Percentiles rank a stretch among this genome's conserved stretches.
Evolutionary conservation across 2,888 invertebrate genomes (phyloP).

Genomic region (Diplazon laetatorius): DNA sequence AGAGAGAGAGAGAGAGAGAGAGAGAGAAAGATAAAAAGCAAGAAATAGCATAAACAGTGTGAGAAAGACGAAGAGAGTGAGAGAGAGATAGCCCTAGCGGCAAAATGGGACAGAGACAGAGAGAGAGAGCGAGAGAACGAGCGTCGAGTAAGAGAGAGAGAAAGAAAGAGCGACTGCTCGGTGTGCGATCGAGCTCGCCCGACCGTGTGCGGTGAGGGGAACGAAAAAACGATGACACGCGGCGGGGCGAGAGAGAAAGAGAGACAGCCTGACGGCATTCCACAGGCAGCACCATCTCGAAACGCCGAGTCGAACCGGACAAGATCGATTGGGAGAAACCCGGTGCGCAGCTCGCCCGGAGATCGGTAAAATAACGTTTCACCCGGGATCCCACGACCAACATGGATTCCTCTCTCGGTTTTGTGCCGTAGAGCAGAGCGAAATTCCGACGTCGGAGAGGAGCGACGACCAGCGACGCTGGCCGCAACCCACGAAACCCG

Average conservation of each 20-base stretch:
- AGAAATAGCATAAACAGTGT: no score
- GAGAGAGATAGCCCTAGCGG: no score
- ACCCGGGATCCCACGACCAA: background rate
- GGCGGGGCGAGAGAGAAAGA: constrained; percentile 6
- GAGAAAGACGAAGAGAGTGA: no score
- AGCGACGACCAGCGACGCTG: constrained; percentile 54
- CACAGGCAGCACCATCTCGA: constrained; percentile 76
- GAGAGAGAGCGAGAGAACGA: no score
- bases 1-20: no score
- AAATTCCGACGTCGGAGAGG: constrained; percentile 5
- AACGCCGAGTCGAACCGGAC: constrained; percentile 69
- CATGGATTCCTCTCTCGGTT: constrained; percentile 39
- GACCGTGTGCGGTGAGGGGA: background rate
- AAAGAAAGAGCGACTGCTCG: no score
- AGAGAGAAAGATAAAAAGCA: no score
- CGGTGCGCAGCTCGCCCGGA: constrained; percentile 59
- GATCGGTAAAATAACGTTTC: constrained; percentile 74
- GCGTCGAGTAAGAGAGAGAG: no score
- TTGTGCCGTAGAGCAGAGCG: constrained; percentile 17
- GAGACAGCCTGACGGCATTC: constrained; percentile 28
- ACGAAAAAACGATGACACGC: constrained; percentile 4
- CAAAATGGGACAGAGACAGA: no score
- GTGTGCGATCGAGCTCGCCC: background rate
- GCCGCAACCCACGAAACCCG: constrained; percentile 24
- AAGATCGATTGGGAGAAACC: constrained; percentile 57